Evolutionary conservation across 2,888 invertebrate genomes (phyloP).

Genomic region (Camponotus fellah): DNA sequence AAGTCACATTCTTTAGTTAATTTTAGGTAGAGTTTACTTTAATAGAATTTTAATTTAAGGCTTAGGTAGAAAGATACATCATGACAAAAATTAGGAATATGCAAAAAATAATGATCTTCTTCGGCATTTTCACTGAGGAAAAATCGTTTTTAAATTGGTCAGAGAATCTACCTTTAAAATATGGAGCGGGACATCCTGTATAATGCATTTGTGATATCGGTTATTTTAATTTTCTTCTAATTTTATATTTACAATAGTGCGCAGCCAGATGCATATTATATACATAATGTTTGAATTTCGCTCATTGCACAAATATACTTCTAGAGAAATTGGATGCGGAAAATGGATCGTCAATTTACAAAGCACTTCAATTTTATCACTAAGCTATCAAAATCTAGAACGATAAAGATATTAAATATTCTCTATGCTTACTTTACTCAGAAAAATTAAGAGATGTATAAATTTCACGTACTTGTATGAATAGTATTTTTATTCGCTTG

Average conservation of each 20-base stretch:
- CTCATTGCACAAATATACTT: constrained; percentile 29
- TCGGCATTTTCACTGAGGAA: no score
- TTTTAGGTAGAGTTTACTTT: no score
- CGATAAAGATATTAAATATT: constrained; percentile 9
- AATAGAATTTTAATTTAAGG: no score
- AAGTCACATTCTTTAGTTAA: no score
- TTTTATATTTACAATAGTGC: not conserved
- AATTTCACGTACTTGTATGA: constrained; percentile 10
- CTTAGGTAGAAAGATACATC: no score
- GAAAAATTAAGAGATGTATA: constrained; percentile 20
- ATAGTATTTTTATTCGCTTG: not conserved
- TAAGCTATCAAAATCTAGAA: constrained; percentile 1
- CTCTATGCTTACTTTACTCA: not conserved
- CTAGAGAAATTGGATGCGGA: constrained; percentile 29
- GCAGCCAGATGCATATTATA: not conserved
- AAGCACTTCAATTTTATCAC: constrained; percentile 43
- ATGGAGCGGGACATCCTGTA: no score
- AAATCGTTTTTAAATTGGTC: no score
- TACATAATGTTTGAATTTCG: constrained; percentile 17
- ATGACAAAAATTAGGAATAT: no score
- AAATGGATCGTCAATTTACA: constrained; percentile 42
- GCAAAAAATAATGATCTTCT: no score
- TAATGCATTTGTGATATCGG: not conserved
- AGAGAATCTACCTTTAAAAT: no score
- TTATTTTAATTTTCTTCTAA: not conserved